phyloP scores from a whole-genome alignment of 1,140 invertebrate species.

The Lithobius niger region DNA sequence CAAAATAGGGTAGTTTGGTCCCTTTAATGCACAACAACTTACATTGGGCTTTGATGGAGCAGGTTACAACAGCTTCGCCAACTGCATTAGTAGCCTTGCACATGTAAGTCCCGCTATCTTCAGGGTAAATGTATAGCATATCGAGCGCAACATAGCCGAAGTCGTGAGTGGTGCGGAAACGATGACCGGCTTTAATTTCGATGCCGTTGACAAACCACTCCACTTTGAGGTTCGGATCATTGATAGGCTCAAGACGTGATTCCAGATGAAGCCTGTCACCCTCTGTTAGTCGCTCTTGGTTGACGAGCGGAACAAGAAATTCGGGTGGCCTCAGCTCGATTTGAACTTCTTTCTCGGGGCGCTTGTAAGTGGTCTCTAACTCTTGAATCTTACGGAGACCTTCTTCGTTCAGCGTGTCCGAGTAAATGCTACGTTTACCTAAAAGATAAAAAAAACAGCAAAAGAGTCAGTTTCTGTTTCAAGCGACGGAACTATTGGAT shows the following conservation, averaged over 20 bases:
- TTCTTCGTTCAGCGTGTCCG: constrained; percentile 73
- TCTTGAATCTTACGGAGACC: constrained; percentile 75
- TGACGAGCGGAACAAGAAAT: constrained; percentile 23
- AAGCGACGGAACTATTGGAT: too few relatives aligned
- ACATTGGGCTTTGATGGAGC: constrained; percentile 56
- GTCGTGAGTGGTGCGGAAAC: constrained; percentile 72
- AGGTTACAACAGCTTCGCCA: constrained; percentile 84
- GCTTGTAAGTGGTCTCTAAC: constrained; percentile 64
- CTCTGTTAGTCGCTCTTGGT: constrained; percentile 72
- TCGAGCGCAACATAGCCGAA: constrained; percentile 92
- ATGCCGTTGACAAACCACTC: constrained; percentile 87
- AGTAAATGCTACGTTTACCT: constrained; percentile 67
- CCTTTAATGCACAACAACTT: constrained; percentile 25
- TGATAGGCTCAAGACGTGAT: constrained; percentile 87
- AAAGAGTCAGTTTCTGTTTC: background rate
- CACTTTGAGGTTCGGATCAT: constrained; percentile 84
- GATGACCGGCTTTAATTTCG: constrained; percentile 52
- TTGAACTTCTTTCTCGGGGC: constrained; percentile 48
- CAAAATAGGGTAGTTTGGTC: too few relatives aligned
- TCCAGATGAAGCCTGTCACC: constrained; percentile 87
- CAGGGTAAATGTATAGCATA: constrained; percentile 80
- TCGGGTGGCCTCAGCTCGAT: constrained; percentile 41
- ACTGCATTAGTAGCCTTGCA: constrained; percentile 82
- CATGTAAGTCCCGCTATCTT: constrained; percentile 89
- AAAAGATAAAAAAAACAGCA: constrained; percentile 21